Evolutionary conservation across 1,140 invertebrate genomes (phyloP), one percentile per base, ranked within the genome.

Genomic region (Pseudobourletiella spinata): DNA sequence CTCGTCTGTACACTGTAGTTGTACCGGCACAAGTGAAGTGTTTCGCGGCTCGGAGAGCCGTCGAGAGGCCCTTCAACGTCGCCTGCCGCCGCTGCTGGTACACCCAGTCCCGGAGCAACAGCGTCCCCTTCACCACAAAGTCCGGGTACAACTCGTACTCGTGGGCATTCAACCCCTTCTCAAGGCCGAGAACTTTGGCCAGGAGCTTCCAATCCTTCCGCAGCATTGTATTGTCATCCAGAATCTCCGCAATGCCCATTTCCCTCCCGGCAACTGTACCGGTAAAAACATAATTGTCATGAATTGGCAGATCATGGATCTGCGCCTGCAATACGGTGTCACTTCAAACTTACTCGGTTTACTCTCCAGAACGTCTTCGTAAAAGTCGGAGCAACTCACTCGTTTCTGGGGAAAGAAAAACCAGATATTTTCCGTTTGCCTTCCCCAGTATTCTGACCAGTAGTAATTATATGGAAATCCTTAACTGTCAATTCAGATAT

Each of bases 181-280:
- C 52, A n/a, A 39, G 32, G 32, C n/a, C n/a, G 1, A 57, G 22
- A 29, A 32, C 14, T 18, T 57, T 44, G 3, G 50, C 29, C 6
- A 63, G 32, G 8, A 25, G 35, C 11, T 35, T 22, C 32, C 50
- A 54, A 6, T 57, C 24, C 1, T 50, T 8, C 15, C 42, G 16
- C 25, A 57, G 42, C 20, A 30, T 20, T 8, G 15, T 1, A 48
- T 65, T 57, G 24, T 65, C 64, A 20, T 61, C 54, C 3, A 65
- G 3, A 3, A 65, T 42, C 29, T 65, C 64, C 2, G 64, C 29
- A 16, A 65, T 65, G 6, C 64, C 64, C 64, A 65, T 65, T 50
- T 65, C 64, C 15, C 57, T 57, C 15, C 59, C 59, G n/a, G 32
- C 3, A 58, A 65, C 64, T 65, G 16, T 42, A n/a, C n/a, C n/a